Base-by-base conservation (phyloP, 2,797 vertebrate species). In the Lateolabrax maculatus region DNA sequence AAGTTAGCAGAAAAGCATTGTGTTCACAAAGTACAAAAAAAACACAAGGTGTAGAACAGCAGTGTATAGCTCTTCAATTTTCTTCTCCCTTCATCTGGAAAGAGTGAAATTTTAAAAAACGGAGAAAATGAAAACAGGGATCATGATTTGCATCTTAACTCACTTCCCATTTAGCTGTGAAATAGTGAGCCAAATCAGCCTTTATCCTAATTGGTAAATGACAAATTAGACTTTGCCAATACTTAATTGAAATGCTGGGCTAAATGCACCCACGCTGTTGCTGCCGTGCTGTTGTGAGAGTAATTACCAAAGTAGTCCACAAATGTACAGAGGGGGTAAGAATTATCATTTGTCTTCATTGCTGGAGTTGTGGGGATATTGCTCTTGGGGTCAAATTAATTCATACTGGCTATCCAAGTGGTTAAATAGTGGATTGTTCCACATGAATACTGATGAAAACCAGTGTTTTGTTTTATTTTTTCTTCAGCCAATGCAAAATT, bases 341-440 rank as follows among this genome's bases (percentile, higher is more conserved):
- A 89, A 75, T 85, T 66, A 91, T 87, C 81, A 90, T 92, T 91
- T 85, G 81, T 93, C 91, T 90, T 92, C 87, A 91, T 92, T 87
- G 84, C 84, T 53, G 64, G 62, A 83, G 64, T 84, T 77, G 77
- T 77, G 52, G 75, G 85, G 75, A 68, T 85, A 71, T 81, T 82
- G 87, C 81, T 87, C 75, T 72, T 11, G 44, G 74, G 90, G 85
- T 89, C 87, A 89, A 76, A 81, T 76, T 68, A 78, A 91, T 89
- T 91, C 75, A 72, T 80, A 72, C n/a, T 23, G 51, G 66, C 84
- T n/a, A 63, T 82, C 75, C 75, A 36, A 74, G 81, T 81, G 80
- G 76, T 82, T 69, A 80, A 71, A 86, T 4, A 62, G 19, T 52
- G 27, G 64, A 62, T 58, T 53, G 25, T 69, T 79, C 55, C 29